These are phyloP conservation scores for Habroteleia sp. DNA, from an alignment of 2,888 invertebrate species.

Conservation along the genomic window DNA sequence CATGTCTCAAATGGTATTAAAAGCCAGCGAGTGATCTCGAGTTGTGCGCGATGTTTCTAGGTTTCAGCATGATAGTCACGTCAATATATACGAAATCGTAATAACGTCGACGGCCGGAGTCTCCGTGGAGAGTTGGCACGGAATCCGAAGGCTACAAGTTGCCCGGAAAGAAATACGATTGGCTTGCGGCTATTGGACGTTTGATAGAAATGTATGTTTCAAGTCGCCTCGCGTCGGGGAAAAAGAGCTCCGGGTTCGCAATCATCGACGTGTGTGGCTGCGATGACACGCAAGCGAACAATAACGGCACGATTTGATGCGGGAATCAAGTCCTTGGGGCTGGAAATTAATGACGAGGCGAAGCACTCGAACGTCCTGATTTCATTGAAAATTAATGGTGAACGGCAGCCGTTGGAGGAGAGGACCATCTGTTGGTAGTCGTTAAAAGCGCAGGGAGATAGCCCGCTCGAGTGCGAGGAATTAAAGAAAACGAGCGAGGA, in stretches of 20 bases:
- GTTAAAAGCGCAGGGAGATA: slow-evolving; percentile 3
- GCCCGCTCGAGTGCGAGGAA: slow-evolving; percentile 12
- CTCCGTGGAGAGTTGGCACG: slow-evolving; percentile 37
- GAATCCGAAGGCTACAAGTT: slow-evolving; percentile 41
- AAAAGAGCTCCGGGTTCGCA: slow-evolving; percentile 10
- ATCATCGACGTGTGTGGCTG: background rate
- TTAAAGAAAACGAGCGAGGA: slow-evolving; percentile 36
- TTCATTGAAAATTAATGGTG: slow-evolving; percentile 34
- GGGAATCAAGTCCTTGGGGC: background rate
- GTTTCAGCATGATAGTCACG: slow-evolving; percentile 38
- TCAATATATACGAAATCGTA: slow-evolving; percentile 51
- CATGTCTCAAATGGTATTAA: slow-evolving; percentile 14
- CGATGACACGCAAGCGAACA: slow-evolving; percentile 21
- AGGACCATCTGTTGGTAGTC: slow-evolving; percentile 29
- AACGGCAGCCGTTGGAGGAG: background rate
- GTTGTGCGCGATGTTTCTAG: slow-evolving; percentile 20
- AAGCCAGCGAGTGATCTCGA: slow-evolving; percentile 5
- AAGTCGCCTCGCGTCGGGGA: slow-evolving; percentile 1
- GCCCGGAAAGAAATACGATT: slow-evolving; percentile 65
- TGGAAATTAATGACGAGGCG: slow-evolving; percentile 22
- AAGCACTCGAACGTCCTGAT: slow-evolving; percentile 8
- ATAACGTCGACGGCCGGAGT: slow-evolving; percentile 39
- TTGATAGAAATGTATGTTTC: slow-evolving; percentile 62
- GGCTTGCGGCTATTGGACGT: slow-evolving; percentile 66
- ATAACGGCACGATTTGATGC: slow-evolving; percentile 5